Evolutionary conservation across 1,140 invertebrate species (phyloP), one percentile per base, ranked within the genome.

Genomic region (Diorhabda sublineata): DNA sequence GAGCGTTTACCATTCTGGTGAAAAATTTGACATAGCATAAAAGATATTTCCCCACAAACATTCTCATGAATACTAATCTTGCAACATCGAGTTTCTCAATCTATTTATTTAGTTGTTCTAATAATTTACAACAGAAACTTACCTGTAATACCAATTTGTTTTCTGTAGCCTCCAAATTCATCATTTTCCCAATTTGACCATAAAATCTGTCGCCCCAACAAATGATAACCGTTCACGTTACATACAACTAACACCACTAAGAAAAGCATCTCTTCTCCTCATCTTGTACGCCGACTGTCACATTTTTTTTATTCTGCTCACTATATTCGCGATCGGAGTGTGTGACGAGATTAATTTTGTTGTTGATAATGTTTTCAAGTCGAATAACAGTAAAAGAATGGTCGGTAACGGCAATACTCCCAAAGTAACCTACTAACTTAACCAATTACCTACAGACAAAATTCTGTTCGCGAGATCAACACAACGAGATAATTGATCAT

Each of bases 301-400:
- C 42, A 57, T 56, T 66, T 66, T 66, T 66, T 57, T n/a, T 45
- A 42, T 64, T 45, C 47, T 52, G 47, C 4, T 52, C 47, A 8
- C 47, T 8, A 52, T 52, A 52, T 8, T 52, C 8, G 43, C 43
- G 47, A 47, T 47, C 11, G 41, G 41, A 11, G 45, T 45, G 41
- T 61, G 60, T 41, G 62, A 68, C 66, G 44, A 47, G 44, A 57
- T 61, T 47, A 63, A 63, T 52, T 61, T 42, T 52, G 11, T 57
- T 42, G 57, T 11, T 43, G 42, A 9, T 45, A 42, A 41, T 58
- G 56, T 44, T 59, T 41, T 59, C 61, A 41, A 41, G 43, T 61
- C 26, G 58, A 44, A 42, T 70, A 70, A 70, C 69, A 70, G 69
- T 70, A 70, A 62, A 62, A 70, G 65, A 67, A 67, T 65, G 52